Percentiles rank a stretch among this genome's conserved stretches.
Conservation (phyloP, 1,140 invertebrate genomes). For the Zaprionus ghesquierei region DNA sequence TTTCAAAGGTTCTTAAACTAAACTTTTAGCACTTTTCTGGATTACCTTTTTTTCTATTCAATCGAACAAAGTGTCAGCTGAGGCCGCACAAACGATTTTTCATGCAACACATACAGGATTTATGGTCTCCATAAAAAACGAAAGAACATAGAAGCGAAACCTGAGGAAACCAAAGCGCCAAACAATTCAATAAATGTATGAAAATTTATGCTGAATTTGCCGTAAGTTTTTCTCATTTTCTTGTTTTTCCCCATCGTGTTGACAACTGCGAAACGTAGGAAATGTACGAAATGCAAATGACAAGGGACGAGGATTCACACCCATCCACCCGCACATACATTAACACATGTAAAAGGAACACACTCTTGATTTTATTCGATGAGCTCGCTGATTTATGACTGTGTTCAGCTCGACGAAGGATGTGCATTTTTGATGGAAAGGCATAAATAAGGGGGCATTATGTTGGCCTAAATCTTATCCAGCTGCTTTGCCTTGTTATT, state of each 20-base stretch:
- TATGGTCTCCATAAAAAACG: not conserved
- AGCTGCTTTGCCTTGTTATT: not conserved
- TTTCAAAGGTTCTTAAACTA: not conserved
- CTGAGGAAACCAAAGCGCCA: not conserved
- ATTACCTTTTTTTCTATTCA: not conserved
- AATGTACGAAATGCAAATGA: not conserved
- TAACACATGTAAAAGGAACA: not conserved
- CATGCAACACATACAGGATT: constrained; percentile 6
- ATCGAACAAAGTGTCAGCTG: not conserved
- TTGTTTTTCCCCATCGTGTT: not conserved
- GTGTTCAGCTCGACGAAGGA: not conserved
- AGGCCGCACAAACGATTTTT: not conserved
- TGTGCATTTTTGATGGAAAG: not conserved
- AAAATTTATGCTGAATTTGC: constrained; percentile 1
- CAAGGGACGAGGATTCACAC: not conserved
- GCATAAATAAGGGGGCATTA: not conserved
- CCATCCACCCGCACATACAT: not conserved
- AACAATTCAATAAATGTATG: constrained; percentile 12
- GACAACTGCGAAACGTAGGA: not conserved
- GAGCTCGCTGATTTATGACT: constrained; percentile 5
- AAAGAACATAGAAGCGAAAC: not conserved
- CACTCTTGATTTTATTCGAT: not conserved
- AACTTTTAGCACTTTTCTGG: not conserved
- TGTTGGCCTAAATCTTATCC: not conserved
- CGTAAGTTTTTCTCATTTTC: not conserved